Conservation (phyloP, 2,113 vertebrate species). For the Sylvietta virens region DNA sequence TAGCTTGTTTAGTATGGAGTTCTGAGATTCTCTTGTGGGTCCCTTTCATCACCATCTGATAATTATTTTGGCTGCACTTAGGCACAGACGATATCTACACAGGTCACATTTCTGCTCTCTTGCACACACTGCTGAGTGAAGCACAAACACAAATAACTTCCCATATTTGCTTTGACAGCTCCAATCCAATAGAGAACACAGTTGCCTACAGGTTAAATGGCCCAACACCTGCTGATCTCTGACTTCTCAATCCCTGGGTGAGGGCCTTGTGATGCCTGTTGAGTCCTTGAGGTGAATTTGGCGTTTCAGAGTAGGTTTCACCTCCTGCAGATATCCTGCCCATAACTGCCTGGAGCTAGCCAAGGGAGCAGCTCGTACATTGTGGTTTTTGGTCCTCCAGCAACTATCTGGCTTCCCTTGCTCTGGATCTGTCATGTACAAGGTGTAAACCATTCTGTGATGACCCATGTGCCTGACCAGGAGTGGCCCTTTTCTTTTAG, state of each 20-base stretch:
- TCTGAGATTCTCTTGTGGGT: not conserved
- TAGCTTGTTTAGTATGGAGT: not conserved
- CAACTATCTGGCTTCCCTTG: not conserved
- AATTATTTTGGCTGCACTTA: constrained; percentile 16
- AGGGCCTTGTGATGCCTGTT: not conserved
- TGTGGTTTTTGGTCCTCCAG: not conserved
- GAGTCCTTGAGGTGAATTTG: not conserved
- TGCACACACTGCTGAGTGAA: not conserved
- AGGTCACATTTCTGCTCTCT: not conserved
- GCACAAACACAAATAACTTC: not conserved
- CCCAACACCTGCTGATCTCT: not conserved
- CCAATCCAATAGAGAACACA: not conserved
- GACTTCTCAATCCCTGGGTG: not conserved
- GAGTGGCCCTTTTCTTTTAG: not conserved
- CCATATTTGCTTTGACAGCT: not conserved
- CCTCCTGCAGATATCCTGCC: not conserved
- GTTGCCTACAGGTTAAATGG: not conserved
- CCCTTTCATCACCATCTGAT: not conserved
- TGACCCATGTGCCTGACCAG: not conserved
- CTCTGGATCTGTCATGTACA: not conserved
- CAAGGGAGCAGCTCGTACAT: not conserved
- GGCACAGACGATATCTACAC: not conserved
- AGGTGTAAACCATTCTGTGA: not conserved
- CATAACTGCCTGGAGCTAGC: not conserved
- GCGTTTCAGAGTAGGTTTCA: not conserved